These are phyloP conservation scores for Tadarida brasiliensis DNA, from an alignment of 2,797 vertebrate species.

Conservation along the genomic window DNA sequence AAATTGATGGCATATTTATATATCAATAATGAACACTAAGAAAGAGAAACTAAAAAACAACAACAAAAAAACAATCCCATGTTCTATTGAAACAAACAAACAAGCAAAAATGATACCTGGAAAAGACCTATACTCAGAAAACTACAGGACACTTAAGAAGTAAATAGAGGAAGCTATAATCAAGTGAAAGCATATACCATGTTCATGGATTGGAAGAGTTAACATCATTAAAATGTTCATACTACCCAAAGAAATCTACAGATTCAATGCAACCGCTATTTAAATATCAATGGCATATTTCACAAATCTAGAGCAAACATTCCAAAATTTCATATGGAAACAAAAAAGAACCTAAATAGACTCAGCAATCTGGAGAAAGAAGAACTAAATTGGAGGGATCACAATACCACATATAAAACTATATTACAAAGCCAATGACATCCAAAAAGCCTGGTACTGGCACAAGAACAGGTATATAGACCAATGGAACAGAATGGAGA, in stretches of 20 bases:
- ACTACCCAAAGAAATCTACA: not conserved
- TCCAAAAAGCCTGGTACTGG: not conserved
- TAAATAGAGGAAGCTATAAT: not conserved
- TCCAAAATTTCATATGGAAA: not conserved
- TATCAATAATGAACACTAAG: not conserved
- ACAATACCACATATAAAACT: not conserved
- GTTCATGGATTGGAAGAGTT: not conserved
- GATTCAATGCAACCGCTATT: not conserved
- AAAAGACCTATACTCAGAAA: not conserved
- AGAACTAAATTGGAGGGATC: not conserved
- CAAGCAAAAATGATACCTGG: not conserved
- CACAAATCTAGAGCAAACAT: not conserved
- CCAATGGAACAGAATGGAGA: not conserved
- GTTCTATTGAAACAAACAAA: not conserved
- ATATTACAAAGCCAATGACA: not conserved
- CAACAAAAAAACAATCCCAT: not conserved
- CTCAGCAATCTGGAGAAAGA: not conserved
- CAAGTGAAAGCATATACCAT: not conserved
- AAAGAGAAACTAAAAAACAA: not conserved
- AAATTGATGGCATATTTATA: not conserved
- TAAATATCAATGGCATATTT: not conserved
- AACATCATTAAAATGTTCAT: not conserved
- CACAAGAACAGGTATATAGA: not conserved
- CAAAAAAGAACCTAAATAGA: not conserved
- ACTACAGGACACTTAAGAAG: not conserved